Conservation (phyloP, 2,797 vertebrate genomes). For the Sebastes jordani region DNA sequence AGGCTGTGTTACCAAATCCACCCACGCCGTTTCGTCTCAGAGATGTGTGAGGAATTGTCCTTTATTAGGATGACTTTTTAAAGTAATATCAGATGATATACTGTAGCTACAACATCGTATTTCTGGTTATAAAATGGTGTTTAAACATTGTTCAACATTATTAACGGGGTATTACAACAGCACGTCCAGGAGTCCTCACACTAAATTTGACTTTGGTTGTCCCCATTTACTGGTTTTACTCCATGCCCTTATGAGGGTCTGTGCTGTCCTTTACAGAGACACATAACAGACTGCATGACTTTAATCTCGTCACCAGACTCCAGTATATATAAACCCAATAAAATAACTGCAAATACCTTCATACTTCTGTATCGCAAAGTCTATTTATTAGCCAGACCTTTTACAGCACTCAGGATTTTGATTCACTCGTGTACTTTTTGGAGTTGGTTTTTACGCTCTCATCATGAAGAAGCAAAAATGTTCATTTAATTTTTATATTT, state of each 20-base stretch:
- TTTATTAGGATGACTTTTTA: constrained; percentile 2
- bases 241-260: not conserved
- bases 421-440: not conserved
- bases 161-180: not conserved
- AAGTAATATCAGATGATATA: not conserved
- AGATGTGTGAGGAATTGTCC: not conserved
- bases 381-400: not conserved
- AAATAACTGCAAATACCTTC: constrained; percentile 9
- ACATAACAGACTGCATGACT: not conserved
- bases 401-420: not conserved
- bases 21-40: not conserved
- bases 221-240: constrained; percentile 3
- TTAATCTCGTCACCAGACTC: not conserved
- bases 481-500: not conserved
- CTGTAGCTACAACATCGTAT: not conserved
- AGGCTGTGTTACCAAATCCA: not conserved
- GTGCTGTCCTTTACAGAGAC: not conserved
- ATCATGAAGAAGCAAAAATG: not conserved
- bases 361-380: not conserved
- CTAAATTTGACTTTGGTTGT: not conserved
- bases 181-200: not conserved
- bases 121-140: not conserved
- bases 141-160: constrained; percentile 6
- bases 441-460: not conserved
- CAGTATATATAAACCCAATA: not conserved